Conservation (phyloP, 1,140 invertebrate species). For the Hyles vespertilio region DNA sequence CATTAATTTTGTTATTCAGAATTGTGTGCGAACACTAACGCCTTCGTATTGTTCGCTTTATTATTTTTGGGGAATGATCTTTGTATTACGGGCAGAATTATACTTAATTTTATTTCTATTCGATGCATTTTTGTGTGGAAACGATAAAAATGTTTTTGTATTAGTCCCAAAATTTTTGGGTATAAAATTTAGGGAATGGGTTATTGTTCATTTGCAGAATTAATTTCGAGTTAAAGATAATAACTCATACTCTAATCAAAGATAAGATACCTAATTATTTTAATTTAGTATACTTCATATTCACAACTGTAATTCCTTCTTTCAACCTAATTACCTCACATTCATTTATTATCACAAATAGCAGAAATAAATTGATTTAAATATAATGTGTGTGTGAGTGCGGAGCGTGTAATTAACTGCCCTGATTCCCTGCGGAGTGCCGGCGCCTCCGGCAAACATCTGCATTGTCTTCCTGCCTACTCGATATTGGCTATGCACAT, state of each 20-base stretch:
- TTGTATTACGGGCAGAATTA: neutral
- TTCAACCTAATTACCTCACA: neutral
- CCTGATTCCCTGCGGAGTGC: slow-evolving; percentile 14
- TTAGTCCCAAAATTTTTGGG: too few species aligned
- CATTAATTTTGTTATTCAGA: slow-evolving; percentile 52
- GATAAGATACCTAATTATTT: too few species aligned
- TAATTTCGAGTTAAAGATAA: too few species aligned
- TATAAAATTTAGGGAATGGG: too few species aligned
- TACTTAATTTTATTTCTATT: neutral
- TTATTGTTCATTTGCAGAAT: too few species aligned
- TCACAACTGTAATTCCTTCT: too few species aligned
- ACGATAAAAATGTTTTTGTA: too few species aligned
- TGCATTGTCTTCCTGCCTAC: slow-evolving; percentile 10
- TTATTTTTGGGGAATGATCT: slow-evolving; percentile 1
- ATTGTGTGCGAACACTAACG: neutral
- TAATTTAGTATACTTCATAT: too few species aligned
- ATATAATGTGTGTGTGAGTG: slow-evolving; percentile 15
- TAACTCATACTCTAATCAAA: too few species aligned
- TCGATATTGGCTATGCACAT: slow-evolving; percentile 24
- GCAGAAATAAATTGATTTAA: slow-evolving; percentile 7
- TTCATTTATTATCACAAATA: slow-evolving; percentile 9
- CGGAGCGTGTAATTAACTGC: slow-evolving; percentile 47
- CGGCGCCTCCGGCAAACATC: slow-evolving; percentile 15
- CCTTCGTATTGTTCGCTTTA: slow-evolving; percentile 3
- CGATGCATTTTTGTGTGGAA: neutral